Conservation (phyloP, 2,797 vertebrate genomes). For the Heterohyrax brucei region DNA sequence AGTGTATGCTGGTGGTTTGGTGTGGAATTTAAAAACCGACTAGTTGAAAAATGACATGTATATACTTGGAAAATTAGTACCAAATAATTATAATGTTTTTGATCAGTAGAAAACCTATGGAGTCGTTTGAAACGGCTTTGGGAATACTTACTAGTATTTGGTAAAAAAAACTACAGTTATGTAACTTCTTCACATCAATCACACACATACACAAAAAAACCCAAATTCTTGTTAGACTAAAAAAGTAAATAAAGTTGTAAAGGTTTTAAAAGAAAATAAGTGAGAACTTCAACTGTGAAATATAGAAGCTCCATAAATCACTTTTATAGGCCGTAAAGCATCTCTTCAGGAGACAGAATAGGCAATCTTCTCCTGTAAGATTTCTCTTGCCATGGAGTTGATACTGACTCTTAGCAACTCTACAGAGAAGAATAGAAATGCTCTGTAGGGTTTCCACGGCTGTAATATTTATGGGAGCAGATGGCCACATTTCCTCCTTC, state of each 20-base stretch:
- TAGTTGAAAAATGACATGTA: background rate
- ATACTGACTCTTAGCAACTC: too few relatives aligned
- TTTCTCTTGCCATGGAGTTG: too few relatives aligned
- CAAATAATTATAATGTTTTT: background rate
- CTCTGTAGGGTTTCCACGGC: too few relatives aligned
- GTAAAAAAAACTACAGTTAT: background rate
- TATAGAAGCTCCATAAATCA: background rate
- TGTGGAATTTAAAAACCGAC: background rate
- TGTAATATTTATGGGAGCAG: too few relatives aligned
- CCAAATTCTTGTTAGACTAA: background rate
- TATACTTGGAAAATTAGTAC: background rate
- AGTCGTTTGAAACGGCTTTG: background rate
- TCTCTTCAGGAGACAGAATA: too few relatives aligned
- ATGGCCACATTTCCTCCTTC: too few relatives aligned
- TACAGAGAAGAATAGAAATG: too few relatives aligned
- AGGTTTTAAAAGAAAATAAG: slow-evolving; percentile 33
- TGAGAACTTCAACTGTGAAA: background rate
- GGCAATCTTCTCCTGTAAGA: too few relatives aligned
- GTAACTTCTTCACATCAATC: background rate
- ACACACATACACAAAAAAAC: background rate
- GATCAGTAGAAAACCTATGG: background rate
- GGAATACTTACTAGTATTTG: slow-evolving; percentile 3
- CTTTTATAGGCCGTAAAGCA: background rate
- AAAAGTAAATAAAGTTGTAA: background rate
- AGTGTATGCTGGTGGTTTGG: background rate